phyloP scores from a whole-genome alignment of 2,888 invertebrate genomes.

The Chironomus riparius region DNA sequence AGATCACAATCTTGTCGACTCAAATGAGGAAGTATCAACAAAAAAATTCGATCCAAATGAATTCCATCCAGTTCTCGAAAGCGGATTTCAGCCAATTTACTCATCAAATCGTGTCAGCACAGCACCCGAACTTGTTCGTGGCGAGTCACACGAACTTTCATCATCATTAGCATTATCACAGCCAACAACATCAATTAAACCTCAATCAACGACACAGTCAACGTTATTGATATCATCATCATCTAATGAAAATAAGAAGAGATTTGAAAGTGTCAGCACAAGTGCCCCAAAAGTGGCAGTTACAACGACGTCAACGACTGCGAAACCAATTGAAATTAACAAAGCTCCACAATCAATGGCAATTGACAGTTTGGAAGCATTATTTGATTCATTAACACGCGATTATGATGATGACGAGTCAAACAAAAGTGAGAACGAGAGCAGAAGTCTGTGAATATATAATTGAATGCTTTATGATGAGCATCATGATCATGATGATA shows the following conservation, averaged over 20 bases:
- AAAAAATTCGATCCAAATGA: constrained; percentile 54
- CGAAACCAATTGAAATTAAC: too few species aligned
- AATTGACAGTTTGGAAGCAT: constrained; percentile 26
- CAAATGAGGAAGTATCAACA: constrained; percentile 36
- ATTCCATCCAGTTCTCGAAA: constrained; percentile 58
- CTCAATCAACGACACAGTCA: not conserved
- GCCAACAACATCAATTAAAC: constrained; percentile 16
- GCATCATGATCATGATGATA: too few species aligned
- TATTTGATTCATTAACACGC: constrained; percentile 23
- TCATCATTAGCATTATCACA: not conserved
- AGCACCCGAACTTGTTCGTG: not conserved
- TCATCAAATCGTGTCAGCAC: constrained; percentile 32
- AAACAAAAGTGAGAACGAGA: constrained; percentile 22
- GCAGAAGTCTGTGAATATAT: constrained; percentile 15
- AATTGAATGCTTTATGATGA: not conserved
- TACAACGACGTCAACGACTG: too few species aligned
- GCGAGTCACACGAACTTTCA: constrained; percentile 10
- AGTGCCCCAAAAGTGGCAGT: too few species aligned
- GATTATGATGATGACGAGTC: constrained; percentile 24
- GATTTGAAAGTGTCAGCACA: too few species aligned
- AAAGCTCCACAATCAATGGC: not conserved
- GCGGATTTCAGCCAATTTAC: constrained; percentile 63
- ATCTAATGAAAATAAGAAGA: too few species aligned
- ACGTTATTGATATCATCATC: too few species aligned
- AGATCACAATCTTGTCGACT: constrained; percentile 32